A percentile compares a stretch with the other conserved stretches of the same genome.
These are phyloP conservation scores for Platichthys stellatus DNA, from an alignment of 2,113 vertebrate species.

Conservation along the genomic window DNA sequence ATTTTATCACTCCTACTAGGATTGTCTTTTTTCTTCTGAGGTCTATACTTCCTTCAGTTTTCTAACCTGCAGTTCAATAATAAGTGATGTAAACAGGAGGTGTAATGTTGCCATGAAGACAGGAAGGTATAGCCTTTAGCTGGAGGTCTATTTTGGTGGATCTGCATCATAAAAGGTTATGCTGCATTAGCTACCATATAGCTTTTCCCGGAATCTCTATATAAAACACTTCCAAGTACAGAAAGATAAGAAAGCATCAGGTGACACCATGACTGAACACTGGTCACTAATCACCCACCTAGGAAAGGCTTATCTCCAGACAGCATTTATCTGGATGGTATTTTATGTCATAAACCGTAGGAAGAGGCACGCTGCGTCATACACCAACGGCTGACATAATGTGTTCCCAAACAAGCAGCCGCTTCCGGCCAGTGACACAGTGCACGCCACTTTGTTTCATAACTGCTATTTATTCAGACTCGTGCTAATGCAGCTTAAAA, in stretches of 20 bases:
- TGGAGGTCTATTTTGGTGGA: not conserved
- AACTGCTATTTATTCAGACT: conserved; percentile 45
- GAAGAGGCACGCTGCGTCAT: conserved; percentile 38
- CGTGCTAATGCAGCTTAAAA: conserved; percentile 58
- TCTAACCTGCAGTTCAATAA: not conserved
- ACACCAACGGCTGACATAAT: conserved; percentile 18
- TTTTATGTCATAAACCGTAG: conserved; percentile 21
- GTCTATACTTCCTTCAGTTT: not conserved
- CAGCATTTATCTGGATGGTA: conserved; percentile 28
- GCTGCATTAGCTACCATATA: not conserved
- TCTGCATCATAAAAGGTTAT: not conserved
- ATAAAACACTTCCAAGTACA: conserved; percentile 1
- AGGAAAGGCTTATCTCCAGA: conserved; percentile 27
- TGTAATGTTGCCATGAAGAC: no score
- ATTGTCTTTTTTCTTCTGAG: no score
- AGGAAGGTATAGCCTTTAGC: not conserved
- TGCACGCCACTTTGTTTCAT: conserved; percentile 37
- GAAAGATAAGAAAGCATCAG: not conserved
- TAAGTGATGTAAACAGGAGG: not conserved
- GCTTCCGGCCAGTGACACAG: conserved; percentile 33
- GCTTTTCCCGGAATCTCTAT: not conserved
- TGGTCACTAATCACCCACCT: conserved; percentile 30
- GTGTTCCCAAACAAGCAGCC: conserved; percentile 26
- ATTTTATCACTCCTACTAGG: no score
- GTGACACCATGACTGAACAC: not conserved